phyloP scores from a whole-genome alignment of 2,797 vertebrate genomes.

The Ceyx erithaca region DNA sequence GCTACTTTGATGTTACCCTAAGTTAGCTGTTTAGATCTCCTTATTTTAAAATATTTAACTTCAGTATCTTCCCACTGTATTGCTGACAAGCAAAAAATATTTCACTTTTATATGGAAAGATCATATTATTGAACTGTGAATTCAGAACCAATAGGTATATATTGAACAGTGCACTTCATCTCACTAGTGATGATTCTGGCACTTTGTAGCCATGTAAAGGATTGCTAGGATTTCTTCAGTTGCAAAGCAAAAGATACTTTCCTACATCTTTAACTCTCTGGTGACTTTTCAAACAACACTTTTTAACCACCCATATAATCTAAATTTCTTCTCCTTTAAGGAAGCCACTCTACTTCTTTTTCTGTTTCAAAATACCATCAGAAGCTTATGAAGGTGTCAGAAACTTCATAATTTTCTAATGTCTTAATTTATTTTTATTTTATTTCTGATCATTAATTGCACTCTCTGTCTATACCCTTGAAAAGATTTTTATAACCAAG shows the following conservation, averaged over 20 bases:
- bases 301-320: background rate
- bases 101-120: background rate
- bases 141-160: background rate
- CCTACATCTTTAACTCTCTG: background rate
- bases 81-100: background rate
- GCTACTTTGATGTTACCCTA: fast-evolving
- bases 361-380: background rate
- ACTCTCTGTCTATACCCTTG: background rate
- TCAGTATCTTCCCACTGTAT: background rate
- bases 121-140: background rate
- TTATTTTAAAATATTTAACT: background rate
- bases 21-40: background rate
- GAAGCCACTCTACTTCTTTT: background rate
- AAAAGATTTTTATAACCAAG: background rate
- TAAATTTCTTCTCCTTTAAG: background rate
- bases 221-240: background rate
- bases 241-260: background rate
- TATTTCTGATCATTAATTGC: background rate
- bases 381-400: background rate
- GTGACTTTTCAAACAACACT: background rate
- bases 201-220: background rate
- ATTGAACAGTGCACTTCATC: background rate
- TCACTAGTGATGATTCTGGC: background rate
- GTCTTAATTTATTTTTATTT: background rate
- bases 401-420: background rate